Evolutionary conservation across 2,888 invertebrate species (phyloP).

Genomic region (Pandemis corylana): DNA sequence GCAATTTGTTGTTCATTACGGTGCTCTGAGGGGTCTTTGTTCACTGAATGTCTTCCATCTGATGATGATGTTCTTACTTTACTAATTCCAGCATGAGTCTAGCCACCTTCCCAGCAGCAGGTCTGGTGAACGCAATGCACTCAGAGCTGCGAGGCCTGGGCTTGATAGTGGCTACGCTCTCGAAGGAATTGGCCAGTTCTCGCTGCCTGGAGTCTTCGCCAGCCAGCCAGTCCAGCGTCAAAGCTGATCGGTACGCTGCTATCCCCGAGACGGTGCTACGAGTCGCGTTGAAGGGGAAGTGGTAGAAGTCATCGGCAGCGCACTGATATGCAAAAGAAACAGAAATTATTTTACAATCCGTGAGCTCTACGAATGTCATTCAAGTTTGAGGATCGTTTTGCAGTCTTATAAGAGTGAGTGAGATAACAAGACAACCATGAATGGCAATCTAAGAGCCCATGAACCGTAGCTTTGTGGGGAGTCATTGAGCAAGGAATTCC

Average conservation of each 20-base stretch:
- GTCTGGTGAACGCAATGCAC: slow-evolving; percentile 23
- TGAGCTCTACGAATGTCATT: too few species aligned
- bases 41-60: background rate
- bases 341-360: too few species aligned
- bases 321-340: slow-evolving; percentile 7
- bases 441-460: too few species aligned
- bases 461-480: too few species aligned
- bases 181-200: background rate
- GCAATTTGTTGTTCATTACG: too few species aligned
- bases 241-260: slow-evolving; percentile 35
- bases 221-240: slow-evolving; percentile 28
- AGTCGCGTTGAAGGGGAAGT: slow-evolving; percentile 11
- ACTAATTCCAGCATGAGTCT: slow-evolving; percentile 36
- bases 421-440: too few species aligned
- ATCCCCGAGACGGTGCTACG: slow-evolving; percentile 26
- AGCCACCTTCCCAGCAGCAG: slow-evolving; percentile 26
- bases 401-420: too few species aligned
- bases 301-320: slow-evolving; percentile 4
- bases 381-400: too few species aligned
- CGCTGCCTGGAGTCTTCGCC: slow-evolving; percentile 16
- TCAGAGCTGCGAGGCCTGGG: background rate
- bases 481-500: too few species aligned
- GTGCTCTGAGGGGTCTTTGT: background rate
- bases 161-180: background rate
- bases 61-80: slow-evolving; percentile 13